Percentiles rank a stretch among this genome's conserved stretches.
phyloP scores from a whole-genome alignment of 1,140 invertebrate genomes.

The Penaeus indicus region DNA sequence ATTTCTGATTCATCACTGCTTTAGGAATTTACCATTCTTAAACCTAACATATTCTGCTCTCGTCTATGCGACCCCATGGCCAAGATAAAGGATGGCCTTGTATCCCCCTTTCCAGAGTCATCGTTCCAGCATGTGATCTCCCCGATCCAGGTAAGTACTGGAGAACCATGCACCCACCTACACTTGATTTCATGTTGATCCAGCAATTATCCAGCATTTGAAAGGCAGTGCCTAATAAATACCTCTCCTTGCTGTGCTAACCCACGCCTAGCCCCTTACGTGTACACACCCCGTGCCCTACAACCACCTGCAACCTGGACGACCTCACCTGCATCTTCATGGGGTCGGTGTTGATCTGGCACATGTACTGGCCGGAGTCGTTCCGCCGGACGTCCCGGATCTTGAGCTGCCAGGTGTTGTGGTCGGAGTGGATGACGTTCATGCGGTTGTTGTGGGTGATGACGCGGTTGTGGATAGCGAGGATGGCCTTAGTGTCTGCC shows the following conservation, averaged over 20 bases:
- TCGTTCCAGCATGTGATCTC: too few species aligned
- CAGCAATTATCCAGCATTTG: too few species aligned
- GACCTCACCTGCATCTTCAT: constrained; percentile 90
- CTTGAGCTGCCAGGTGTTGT: constrained; percentile 88
- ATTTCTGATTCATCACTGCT: too few species aligned
- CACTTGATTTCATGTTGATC: too few species aligned
- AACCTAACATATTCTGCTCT: too few species aligned
- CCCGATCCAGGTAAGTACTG: too few species aligned
- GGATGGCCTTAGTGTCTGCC: constrained; percentile 90
- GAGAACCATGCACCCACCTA: too few species aligned
- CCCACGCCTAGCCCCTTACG: neutral
- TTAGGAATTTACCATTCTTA: too few species aligned
- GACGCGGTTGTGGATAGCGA: constrained; percentile 92
- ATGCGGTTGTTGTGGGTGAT: constrained; percentile 86
- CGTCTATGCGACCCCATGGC: too few species aligned
- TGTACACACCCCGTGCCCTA: neutral
- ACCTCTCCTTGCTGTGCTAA: neutral
- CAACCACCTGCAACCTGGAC: neutral
- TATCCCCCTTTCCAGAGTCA: too few species aligned
- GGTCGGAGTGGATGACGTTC: constrained; percentile 93
- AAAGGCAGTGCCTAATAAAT: too few species aligned
- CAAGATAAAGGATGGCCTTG: too few species aligned
- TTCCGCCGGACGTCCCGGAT: constrained; percentile 85
- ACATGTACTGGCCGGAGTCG: constrained; percentile 93
- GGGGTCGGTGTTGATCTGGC: constrained; percentile 95